phyloP scores from a whole-genome alignment of 2,888 invertebrate species.

The Tuta absoluta region DNA sequence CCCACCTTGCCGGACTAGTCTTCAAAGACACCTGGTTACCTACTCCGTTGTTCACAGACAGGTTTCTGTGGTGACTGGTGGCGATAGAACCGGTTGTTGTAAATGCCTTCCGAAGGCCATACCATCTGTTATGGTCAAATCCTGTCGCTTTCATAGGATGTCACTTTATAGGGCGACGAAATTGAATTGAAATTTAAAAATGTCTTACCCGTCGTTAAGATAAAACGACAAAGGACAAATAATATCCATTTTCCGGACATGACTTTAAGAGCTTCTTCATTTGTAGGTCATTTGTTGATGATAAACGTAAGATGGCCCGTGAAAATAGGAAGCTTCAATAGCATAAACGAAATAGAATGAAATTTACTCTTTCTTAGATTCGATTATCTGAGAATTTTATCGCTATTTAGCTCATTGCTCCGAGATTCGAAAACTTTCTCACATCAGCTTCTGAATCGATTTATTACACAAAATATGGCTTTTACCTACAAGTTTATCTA shows the following conservation, averaged over 20 bases:
- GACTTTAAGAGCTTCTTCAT: too few species aligned
- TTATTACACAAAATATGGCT: neutral
- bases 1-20: neutral
- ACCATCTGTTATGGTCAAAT: slow-evolving; percentile 18
- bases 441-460: neutral
- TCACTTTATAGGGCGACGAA: slow-evolving; percentile 5
- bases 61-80: neutral
- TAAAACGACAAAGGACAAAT: neutral
- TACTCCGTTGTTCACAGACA: neutral
- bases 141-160: slow-evolving; percentile 18
- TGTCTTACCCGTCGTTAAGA: neutral
- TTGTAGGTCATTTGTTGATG: too few species aligned
- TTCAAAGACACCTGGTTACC: slow-evolving; percentile 9
- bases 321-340: too few species aligned
- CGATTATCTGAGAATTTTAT: too few species aligned
- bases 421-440: too few species aligned
- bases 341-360: too few species aligned
- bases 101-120: slow-evolving; percentile 15
- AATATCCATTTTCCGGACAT: neutral
- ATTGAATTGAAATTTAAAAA: neutral
- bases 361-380: too few species aligned
- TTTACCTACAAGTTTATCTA: neutral
- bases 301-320: too few species aligned
- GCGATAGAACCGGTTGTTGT: slow-evolving; percentile 4
- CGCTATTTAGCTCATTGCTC: too few species aligned